A percentile compares a stretch with the other conserved stretches of the same genome.
Conservation (phyloP, 1,140 invertebrate genomes). For the Drosophila melanica region DNA sequence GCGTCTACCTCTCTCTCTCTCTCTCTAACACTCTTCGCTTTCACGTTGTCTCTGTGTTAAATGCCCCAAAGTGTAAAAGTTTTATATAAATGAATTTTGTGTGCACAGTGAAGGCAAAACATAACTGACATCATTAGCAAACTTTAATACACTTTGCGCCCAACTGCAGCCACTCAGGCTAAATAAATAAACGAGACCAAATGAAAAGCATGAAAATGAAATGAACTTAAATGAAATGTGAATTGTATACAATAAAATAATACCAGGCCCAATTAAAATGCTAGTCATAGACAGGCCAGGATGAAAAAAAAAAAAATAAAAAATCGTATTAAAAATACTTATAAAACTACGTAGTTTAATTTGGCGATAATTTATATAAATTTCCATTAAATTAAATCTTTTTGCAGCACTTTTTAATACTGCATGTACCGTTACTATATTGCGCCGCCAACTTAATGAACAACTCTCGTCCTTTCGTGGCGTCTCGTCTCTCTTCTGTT, state of each 20-base stretch:
- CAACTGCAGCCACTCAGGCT: slow-evolving; percentile 21
- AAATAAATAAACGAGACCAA: slow-evolving; percentile 44
- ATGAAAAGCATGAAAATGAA: slow-evolving; percentile 42
- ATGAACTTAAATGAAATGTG: slow-evolving; percentile 40
- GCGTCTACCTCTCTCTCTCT: slow-evolving; percentile 9
- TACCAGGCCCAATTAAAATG: slow-evolving; percentile 35
- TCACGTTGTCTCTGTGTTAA: slow-evolving; percentile 27
- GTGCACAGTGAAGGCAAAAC: slow-evolving; percentile 50
- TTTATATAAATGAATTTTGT: slow-evolving; percentile 70
- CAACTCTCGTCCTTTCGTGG: background rate
- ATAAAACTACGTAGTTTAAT: too few species aligned
- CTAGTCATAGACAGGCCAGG: slow-evolving; percentile 1
- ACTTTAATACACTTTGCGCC: slow-evolving; percentile 73
- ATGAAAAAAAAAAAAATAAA: background rate
- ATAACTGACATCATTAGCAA: slow-evolving; percentile 79
- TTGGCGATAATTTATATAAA: too few species aligned
- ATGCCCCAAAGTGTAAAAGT: slow-evolving; percentile 59
- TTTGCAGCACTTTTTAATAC: background rate
- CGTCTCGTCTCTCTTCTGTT: background rate
- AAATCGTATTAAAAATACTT: background rate
- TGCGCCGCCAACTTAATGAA: background rate
- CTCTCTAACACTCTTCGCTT: background rate
- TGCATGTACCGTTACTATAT: background rate
- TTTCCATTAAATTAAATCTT: background rate
- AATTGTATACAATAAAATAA: slow-evolving; percentile 44